phyloP scores from a whole-genome alignment of 2,888 invertebrate species.

The Agelastica alni region DNA sequence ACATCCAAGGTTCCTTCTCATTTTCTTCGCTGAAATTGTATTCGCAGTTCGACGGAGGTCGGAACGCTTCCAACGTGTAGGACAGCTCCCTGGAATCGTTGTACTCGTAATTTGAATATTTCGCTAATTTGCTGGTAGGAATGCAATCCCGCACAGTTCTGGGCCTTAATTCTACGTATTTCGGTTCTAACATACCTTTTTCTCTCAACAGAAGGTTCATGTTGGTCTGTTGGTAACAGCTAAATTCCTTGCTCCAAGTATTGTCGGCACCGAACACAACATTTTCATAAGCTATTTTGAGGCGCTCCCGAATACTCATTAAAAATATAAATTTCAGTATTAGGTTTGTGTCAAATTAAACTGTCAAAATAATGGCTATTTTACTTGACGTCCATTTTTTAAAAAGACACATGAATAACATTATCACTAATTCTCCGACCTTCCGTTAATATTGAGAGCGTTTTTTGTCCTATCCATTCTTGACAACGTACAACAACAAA shows the following conservation, averaged over 20 bases:
- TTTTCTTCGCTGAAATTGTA: constrained; percentile 27
- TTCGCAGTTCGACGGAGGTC: constrained; percentile 27
- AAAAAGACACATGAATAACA: too few species aligned
- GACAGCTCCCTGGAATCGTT: constrained; percentile 57
- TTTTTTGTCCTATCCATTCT: too few species aligned
- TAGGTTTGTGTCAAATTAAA: constrained; percentile 24
- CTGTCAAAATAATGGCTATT: constrained; percentile 36
- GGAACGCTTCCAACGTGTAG: constrained; percentile 48
- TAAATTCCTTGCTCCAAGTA: constrained; percentile 46
- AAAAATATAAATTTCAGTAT: constrained; percentile 19
- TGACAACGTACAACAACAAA: too few species aligned
- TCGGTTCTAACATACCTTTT: constrained; percentile 30
- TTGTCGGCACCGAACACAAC: constrained; percentile 49
- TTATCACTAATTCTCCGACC: too few species aligned
- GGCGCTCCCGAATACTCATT: constrained; percentile 45
- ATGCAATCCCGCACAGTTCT: constrained; percentile 67
- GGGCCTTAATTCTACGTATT: constrained; percentile 46
- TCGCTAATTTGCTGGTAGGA: constrained; percentile 65
- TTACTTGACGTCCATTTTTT: too few species aligned
- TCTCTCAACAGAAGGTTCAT: constrained; percentile 46
- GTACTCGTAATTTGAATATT: constrained; percentile 59
- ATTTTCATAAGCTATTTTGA: constrained; percentile 51
- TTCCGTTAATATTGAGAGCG: too few species aligned
- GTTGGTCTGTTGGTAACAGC: constrained; percentile 46
- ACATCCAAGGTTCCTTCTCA: constrained; percentile 65